Base-by-base conservation (phyloP, 2,888 invertebrate species). In the Tuta absoluta region DNA sequence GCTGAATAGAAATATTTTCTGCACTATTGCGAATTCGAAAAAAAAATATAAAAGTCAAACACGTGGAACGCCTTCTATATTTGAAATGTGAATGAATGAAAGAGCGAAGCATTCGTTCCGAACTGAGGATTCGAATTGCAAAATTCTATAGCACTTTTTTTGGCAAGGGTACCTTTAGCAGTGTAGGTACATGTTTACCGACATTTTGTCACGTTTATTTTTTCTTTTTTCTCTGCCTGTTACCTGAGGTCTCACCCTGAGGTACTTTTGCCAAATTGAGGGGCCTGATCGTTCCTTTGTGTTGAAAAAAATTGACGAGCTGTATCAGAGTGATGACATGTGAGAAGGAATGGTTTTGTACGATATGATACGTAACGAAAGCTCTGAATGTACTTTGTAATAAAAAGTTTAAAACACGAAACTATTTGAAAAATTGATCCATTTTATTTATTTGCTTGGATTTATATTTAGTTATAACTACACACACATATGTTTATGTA, bases 201-300 rank as follows among this genome's bases (percentile, higher is more conserved):
- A 87, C 90, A 90, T 91, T 91, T 89, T 90, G 90, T 91, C 91
- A 91, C 91, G 91, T 91, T 82, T 80, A 83, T 87, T 86, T 87
- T 88, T 81, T 75, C 75, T 56, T 56, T 56, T 56, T 56, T 14
- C 17, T 33, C 8, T 63, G 68, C 66, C 67, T 73, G 80, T 86
- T 89, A 89, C 89, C 90, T 89, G 90, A n/a, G n/a, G n/a, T n/a
- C n/a, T n/a, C n/a, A n/a, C n/a, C n/a, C n/a, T n/a, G n/a, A 81
- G 85, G 71, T 80, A 71, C 78, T 75, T 78, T 84, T 82, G 83
- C 80, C 75, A 86, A 85, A 85, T 85, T 80, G 84, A 86, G 80
- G 87, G 73, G 85, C 80, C 81, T 77, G 81, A 81, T 83, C 84
- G 75, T 76, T 76, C 75, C 69, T 77, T 84, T 85, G 82, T 79